Evolutionary conservation across 2,797 vertebrate genomes (phyloP).

Genomic region (Coccyzus lansbergi): DNA sequence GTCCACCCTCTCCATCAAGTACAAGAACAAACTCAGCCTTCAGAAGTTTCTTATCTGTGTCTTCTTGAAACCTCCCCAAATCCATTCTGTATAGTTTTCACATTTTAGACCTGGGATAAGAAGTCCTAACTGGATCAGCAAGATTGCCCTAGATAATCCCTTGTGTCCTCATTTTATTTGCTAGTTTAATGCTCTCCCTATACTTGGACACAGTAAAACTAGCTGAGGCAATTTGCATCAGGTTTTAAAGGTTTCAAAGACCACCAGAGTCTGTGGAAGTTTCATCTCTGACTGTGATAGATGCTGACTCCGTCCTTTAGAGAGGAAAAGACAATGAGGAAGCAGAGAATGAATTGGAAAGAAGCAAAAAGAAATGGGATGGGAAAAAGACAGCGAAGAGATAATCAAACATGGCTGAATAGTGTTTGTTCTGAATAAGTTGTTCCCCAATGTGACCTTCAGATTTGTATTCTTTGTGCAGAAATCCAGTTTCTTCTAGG

Average conservation of each 20-base stretch:
- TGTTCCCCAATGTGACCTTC: constrained; percentile 11
- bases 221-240: background rate
- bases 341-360: background rate
- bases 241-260: background rate
- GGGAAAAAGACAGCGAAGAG: background rate
- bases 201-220: background rate
- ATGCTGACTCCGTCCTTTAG: background rate
- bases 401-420: background rate
- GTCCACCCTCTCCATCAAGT: background rate
- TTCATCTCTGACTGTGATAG: background rate
- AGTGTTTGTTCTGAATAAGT: background rate
- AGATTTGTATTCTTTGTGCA: constrained; percentile 8
- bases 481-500: background rate
- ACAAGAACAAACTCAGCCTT: background rate
- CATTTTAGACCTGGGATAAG: background rate
- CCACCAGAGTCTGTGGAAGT: background rate
- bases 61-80: background rate
- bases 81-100: background rate
- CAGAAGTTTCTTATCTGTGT: background rate
- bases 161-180: background rate
- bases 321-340: background rate
- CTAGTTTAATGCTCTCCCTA: background rate
- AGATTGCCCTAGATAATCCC: background rate
- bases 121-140: background rate
- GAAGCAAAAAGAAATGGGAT: background rate